These are phyloP conservation scores for Xestoiulus laeticollis DNA, from an alignment of 2,888 invertebrate genomes.

Conservation along the genomic window DNA sequence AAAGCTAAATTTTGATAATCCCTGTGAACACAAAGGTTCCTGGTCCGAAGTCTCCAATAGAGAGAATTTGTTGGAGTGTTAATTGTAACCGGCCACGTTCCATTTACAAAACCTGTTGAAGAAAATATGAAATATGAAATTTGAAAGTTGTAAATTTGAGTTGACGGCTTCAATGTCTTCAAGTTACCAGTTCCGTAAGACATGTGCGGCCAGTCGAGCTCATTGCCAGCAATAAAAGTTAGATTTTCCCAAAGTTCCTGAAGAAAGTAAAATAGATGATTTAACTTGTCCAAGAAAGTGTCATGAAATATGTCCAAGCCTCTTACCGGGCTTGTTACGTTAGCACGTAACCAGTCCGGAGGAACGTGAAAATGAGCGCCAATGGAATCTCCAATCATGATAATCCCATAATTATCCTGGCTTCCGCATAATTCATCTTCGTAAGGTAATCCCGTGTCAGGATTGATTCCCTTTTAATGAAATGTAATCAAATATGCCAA, in stretches of 20 bases:
- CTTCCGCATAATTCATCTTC: conserved; percentile 63
- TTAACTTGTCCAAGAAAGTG: not conserved
- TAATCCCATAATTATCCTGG: conserved; percentile 61
- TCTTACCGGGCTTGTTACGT: conserved; percentile 61
- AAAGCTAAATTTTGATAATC: conserved; percentile 68
- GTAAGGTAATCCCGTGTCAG: conserved; percentile 60
- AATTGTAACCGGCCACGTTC: conserved; percentile 60
- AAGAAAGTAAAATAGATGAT: not conserved
- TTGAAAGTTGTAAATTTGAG: too few species aligned
- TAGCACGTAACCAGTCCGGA: conserved; percentile 65
- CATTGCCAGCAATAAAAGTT: conserved; percentile 66
- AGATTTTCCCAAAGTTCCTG: conserved; percentile 60
- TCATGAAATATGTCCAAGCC: not conserved
- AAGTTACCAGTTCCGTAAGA: conserved; percentile 66
- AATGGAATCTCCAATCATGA: conserved; percentile 66
- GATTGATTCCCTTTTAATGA: conserved; percentile 61
- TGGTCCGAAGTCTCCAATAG: conserved; percentile 62
- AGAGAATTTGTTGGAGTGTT: conserved; percentile 62
- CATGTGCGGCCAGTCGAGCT: conserved; percentile 68
- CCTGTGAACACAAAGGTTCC: conserved; percentile 67
- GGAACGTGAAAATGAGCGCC: conserved; percentile 69
- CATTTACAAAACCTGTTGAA: conserved; percentile 61
- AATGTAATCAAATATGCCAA: conserved; percentile 29
- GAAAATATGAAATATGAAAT: too few species aligned
- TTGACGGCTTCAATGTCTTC: too few species aligned